A percentile compares a stretch with the other conserved stretches of the same genome.
phyloP scores from a whole-genome alignment of 1,140 invertebrate species.

The Camponotus vicinus region DNA sequence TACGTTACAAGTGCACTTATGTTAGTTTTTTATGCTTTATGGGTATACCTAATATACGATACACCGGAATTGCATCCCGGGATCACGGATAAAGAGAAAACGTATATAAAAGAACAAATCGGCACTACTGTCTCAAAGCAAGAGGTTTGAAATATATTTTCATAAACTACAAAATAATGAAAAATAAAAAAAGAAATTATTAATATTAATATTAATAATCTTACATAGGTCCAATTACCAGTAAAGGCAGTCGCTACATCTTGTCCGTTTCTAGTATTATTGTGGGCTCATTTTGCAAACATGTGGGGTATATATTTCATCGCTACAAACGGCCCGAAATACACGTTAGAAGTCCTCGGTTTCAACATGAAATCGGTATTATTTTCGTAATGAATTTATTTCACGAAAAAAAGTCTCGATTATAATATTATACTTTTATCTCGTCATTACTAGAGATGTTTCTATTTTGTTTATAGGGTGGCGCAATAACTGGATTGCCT shows the following conservation, averaged over 20 bases:
- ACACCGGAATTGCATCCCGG: conserved; percentile 91
- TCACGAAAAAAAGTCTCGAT: neutral
- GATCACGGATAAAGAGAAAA: conserved; percentile 92
- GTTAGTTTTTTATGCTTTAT: conserved; percentile 88
- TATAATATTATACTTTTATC: neutral
- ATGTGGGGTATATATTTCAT: conserved; percentile 94
- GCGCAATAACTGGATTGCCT: conserved; percentile 90
- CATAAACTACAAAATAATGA: neutral
- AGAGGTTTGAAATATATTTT: conserved; percentile 77
- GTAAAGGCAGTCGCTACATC: conserved; percentile 87
- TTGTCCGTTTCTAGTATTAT: conserved; percentile 89
- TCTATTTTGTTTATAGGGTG: conserved; percentile 85
- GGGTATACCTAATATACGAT: conserved; percentile 90
- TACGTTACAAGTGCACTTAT: conserved; percentile 90
- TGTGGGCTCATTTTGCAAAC: conserved; percentile 91
- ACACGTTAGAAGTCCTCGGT: conserved; percentile 93
- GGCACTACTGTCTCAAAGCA: conserved; percentile 86
- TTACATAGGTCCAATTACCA: conserved; percentile 78
- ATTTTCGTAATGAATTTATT: conserved; percentile 15
- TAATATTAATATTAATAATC: neutral
- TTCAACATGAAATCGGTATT: conserved; percentile 92
- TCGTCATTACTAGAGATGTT: conserved; percentile 6
- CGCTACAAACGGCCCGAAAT: conserved; percentile 95
- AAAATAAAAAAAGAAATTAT: neutral
- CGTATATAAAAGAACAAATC: conserved; percentile 90